These are phyloP conservation scores for Furcula furcula DNA, from an alignment of 2,888 invertebrate species.

Conservation along the genomic window DNA sequence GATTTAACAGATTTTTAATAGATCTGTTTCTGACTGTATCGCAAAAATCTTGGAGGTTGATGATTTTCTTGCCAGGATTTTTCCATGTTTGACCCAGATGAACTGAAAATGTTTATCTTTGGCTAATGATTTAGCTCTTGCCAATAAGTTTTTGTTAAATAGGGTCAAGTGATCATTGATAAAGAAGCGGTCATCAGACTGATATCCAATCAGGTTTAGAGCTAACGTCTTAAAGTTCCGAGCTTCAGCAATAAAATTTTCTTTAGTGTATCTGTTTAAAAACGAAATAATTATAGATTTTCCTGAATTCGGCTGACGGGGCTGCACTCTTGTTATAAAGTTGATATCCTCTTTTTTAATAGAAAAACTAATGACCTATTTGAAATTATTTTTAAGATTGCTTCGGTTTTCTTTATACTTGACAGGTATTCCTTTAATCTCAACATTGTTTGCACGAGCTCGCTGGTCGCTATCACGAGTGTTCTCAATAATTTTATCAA, in stretches of 20 bases:
- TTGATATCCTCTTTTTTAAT: slow-evolving; percentile 1
- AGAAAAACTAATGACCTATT: slow-evolving; percentile 1
- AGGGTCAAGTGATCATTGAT: slow-evolving; percentile 5
- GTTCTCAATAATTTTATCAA: neutral
- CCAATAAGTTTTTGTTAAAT: neutral
- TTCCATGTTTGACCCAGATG: neutral
- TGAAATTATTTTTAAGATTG: no score
- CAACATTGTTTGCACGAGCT: slow-evolving; percentile 1
- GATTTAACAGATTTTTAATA: no score
- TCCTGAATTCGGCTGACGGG: neutral
- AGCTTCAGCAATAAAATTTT: neutral
- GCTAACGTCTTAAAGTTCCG: neutral
- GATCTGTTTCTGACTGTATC: no score
- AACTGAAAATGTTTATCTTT: neutral
- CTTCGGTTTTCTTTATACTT: slow-evolving; percentile 2
- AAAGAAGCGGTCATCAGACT: slow-evolving; percentile 1
- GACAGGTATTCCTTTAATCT: slow-evolving; percentile 2
- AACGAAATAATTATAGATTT: slow-evolving; percentile 3
- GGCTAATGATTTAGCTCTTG: neutral
- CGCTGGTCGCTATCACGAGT: neutral
- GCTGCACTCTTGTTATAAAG: slow-evolving; percentile 1
- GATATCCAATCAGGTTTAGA: neutral
- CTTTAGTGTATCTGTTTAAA: neutral
- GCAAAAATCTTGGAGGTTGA: no score
- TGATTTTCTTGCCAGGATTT: neutral